Conservation (phyloP, 2,888 invertebrate species). For the Macrosiphum euphorbiae region DNA sequence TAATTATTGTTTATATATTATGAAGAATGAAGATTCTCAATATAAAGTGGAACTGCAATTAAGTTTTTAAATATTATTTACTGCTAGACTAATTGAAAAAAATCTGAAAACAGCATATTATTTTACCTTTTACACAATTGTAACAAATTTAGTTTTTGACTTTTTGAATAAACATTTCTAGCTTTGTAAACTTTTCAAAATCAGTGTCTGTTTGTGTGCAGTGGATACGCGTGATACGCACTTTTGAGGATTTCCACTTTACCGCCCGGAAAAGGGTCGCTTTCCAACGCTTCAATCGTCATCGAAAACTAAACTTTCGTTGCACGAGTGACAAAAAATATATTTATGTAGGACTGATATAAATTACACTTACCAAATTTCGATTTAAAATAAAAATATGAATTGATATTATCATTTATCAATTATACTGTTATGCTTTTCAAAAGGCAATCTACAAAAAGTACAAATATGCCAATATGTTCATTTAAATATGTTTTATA, state of each 20-base stretch:
- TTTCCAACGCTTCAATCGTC: no score
- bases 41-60: background rate
- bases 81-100: background rate
- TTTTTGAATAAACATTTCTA: background rate
- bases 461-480: background rate
- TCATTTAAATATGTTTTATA: background rate
- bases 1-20: background rate
- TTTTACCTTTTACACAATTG: no score
- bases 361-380: background rate
- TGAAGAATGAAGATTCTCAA: background rate
- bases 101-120: background rate
- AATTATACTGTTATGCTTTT: background rate
- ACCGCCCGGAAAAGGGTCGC: no score
- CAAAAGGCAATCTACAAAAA: background rate
- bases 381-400: background rate
- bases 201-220: no score
- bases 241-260: no score
- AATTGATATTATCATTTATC: background rate
- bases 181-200: no score
- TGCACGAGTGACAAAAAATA: no score
- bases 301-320: no score
- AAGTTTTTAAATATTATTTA: background rate
- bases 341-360: background rate
- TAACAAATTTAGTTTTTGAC: background rate
- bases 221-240: no score